These are phyloP conservation scores for Neria commutata DNA, from an alignment of 2,888 invertebrate species.

Conservation along the genomic window DNA sequence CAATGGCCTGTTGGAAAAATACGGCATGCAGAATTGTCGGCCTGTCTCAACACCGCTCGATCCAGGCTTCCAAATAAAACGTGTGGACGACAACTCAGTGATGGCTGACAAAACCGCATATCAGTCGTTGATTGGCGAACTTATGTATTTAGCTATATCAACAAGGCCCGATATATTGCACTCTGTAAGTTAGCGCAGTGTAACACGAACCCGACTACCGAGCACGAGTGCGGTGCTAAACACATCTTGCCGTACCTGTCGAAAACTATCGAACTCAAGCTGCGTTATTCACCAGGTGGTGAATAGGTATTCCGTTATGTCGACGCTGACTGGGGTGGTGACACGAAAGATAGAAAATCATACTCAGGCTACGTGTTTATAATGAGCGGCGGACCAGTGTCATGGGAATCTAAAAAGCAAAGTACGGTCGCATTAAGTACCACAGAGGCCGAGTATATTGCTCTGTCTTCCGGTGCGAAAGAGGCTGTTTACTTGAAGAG, in stretches of 20 bases:
- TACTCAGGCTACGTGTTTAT: slow-evolving; percentile 18
- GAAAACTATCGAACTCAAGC: not conserved
- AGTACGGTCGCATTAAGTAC: slow-evolving; percentile 23
- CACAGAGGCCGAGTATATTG: slow-evolving; percentile 28
- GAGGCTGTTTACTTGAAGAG: slow-evolving; percentile 19
- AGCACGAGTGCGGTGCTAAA: slow-evolving; percentile 8
- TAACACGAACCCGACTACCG: slow-evolving; percentile 10
- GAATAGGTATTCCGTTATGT: slow-evolving; percentile 12
- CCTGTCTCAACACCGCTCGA: too few relatives aligned
- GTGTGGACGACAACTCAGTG: too few relatives aligned
- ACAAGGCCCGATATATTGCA: slow-evolving; percentile 17
- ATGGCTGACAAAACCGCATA: slow-evolving; percentile 6
- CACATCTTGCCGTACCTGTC: slow-evolving; percentile 3
- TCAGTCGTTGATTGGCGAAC: slow-evolving; percentile 8
- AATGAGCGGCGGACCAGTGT: slow-evolving; percentile 15
- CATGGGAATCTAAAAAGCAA: slow-evolving; percentile 26
- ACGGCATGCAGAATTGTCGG: too few relatives aligned
- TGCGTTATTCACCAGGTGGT: slow-evolving; percentile 14
- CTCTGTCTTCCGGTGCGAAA: slow-evolving; percentile 25
- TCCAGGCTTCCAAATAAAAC: too few relatives aligned
- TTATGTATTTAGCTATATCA: slow-evolving; percentile 14
- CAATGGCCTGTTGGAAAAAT: too few relatives aligned
- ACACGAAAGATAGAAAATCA: slow-evolving; percentile 13
- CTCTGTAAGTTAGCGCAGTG: slow-evolving; percentile 17
- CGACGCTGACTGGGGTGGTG: slow-evolving; percentile 28